Percentiles rank a stretch among this genome's conserved stretches.
These are phyloP conservation scores for Schizopygopsis pylzovi DNA, from an alignment of 2,797 vertebrate genomes.

Conservation along the genomic window DNA sequence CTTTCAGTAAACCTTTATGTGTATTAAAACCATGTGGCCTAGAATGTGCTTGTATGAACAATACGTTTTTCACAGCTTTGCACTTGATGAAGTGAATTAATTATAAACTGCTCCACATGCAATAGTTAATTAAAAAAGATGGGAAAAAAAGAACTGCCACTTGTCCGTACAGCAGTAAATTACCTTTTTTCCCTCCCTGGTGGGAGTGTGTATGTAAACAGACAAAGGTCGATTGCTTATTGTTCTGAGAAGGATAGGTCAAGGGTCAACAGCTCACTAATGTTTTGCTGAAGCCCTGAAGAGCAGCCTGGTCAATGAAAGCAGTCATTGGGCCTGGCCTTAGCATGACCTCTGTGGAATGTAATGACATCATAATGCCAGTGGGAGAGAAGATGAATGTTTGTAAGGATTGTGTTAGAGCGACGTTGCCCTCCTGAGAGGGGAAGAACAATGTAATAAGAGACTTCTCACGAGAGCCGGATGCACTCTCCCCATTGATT, in stretches of 20 bases:
- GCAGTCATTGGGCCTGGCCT: conserved; percentile 36
- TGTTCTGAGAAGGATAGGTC: conserved; percentile 32
- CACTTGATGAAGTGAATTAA: conserved; percentile 58
- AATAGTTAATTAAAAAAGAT: conserved; percentile 53
- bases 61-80: conserved; percentile 47
- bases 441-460: conserved; percentile 38
- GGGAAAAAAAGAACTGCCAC: conserved; percentile 25
- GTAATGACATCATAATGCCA: conserved; percentile 50
- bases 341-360: conserved; percentile 23
- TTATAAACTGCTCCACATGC: conserved; percentile 45
- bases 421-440: conserved; percentile 19
- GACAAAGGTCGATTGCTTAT: conserved; percentile 7
- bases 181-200: conserved; percentile 22
- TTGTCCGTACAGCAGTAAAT: conserved; percentile 55
- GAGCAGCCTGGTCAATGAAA: conserved; percentile 42
- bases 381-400: conserved; percentile 45
- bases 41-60: conserved; percentile 44
- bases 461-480: conserved; percentile 43
- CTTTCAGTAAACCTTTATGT: neutral
- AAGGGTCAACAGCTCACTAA: conserved; percentile 46
- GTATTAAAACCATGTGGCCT: conserved; percentile 1
- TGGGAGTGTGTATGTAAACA: conserved; percentile 27
- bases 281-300: conserved; percentile 43
- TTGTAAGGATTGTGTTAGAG: conserved; percentile 35
- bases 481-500: conserved; percentile 48